Evolutionary conservation across 2,888 invertebrate genomes (phyloP).

Genomic region (Galerucella nymphaeae): DNA sequence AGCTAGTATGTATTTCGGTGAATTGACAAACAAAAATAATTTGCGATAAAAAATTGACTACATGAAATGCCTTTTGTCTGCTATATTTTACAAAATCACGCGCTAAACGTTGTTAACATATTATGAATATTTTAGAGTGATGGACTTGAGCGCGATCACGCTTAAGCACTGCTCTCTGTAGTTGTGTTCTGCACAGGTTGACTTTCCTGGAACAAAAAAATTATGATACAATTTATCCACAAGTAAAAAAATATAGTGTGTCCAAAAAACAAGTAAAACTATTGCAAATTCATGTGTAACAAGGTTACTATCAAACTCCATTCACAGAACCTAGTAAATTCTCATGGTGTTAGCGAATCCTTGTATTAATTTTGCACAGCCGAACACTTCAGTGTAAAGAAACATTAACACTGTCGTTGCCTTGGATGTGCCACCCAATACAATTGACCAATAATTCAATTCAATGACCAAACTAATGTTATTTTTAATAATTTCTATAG

Average conservation of each 20-base stretch:
- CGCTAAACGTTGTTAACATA: conserved; percentile 65
- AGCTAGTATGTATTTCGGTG: conserved; percentile 31
- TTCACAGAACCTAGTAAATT: conserved; percentile 32
- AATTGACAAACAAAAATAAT: conserved; percentile 35
- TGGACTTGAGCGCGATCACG: conserved; percentile 57
- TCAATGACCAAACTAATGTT: too few species aligned
- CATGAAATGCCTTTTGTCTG: conserved; percentile 66
- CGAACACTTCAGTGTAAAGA: conserved; percentile 31
- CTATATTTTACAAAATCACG: conserved; percentile 62
- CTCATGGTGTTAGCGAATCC: conserved; percentile 44
- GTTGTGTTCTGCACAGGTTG: conserved; percentile 72
- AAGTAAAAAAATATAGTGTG: too few species aligned
- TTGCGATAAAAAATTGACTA: conserved; percentile 32
- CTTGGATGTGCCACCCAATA: conserved; percentile 32
- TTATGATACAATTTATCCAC: too few species aligned
- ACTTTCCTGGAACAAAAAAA: conserved; percentile 65
- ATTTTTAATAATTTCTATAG: too few species aligned
- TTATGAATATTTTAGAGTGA: conserved; percentile 56
- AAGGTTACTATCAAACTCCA: conserved; percentile 40
- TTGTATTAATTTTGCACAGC: conserved; percentile 50
- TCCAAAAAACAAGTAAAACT: too few species aligned
- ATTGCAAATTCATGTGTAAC: conserved; percentile 16
- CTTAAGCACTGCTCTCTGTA: conserved; percentile 72
- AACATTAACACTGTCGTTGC: conserved; percentile 35
- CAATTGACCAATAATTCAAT: too few species aligned